Percentiles rank a stretch among this genome's conserved stretches.
phyloP scores from a whole-genome alignment of 2,113 vertebrate species.

The Pimephales promelas region DNA sequence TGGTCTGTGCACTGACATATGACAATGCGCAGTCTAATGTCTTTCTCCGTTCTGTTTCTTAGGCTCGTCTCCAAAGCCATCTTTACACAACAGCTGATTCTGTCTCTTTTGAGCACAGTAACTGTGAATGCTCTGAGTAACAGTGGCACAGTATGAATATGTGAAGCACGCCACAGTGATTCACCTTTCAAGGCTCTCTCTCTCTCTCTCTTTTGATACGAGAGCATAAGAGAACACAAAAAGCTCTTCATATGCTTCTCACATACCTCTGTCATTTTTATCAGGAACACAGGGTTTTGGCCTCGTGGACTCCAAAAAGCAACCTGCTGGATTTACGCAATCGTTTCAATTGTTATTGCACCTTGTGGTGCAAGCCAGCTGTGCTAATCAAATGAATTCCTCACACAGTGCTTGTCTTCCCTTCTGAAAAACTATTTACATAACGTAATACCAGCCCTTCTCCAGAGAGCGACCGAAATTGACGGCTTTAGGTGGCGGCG shows the following conservation, averaged over 20 bases:
- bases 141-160: slow-evolving; percentile 57
- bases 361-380: background rate
- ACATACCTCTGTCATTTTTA: slow-evolving; percentile 10
- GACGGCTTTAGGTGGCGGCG: slow-evolving; percentile 59
- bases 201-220: slow-evolving; percentile 29
- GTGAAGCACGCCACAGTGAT: slow-evolving; percentile 47
- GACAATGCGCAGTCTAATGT: slow-evolving; percentile 1
- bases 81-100: slow-evolving; percentile 48
- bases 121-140: slow-evolving; percentile 61
- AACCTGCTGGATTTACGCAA: background rate
- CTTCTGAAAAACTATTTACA: slow-evolving; percentile 28
- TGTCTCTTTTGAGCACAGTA: slow-evolving; percentile 45
- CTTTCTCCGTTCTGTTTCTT: slow-evolving; percentile 26
- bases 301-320: background rate
- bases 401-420: slow-evolving; percentile 14
- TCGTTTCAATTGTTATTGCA: background rate
- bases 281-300: background rate
- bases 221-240: background rate
- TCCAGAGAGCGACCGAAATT: slow-evolving; percentile 5
- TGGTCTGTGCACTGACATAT: slow-evolving; percentile 29
- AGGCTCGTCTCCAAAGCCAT: slow-evolving; percentile 39
- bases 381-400: background rate
- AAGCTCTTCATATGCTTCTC: slow-evolving; percentile 32
- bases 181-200: slow-evolving; percentile 44
- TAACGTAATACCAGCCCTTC: slow-evolving; percentile 11